Evolutionary conservation across 2,888 invertebrate species (phyloP).

Genomic region (Caenorhabditis virilis): DNA sequence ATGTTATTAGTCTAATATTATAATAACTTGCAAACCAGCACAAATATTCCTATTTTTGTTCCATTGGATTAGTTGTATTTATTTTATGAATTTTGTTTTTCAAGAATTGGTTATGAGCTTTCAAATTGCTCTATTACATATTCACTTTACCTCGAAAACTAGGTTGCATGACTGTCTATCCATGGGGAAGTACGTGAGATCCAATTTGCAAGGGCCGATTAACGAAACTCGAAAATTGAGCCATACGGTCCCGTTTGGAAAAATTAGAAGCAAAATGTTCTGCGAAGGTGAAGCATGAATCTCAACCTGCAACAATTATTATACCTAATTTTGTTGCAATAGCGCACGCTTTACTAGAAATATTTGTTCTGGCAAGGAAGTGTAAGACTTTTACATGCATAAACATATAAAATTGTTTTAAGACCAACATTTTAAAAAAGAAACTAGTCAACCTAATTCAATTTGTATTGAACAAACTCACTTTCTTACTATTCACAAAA

Average conservation of each 20-base stretch:
- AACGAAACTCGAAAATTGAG: constrained; percentile 61
- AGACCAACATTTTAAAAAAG: no score
- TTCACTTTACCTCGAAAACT: constrained; percentile 60
- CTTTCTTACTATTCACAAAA: constrained; percentile 68
- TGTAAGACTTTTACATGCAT: no score
- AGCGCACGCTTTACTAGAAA: background rate
- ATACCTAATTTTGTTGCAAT: background rate
- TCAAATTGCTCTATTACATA: constrained; percentile 28
- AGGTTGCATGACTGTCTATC: constrained; percentile 67
- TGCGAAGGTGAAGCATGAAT: constrained; percentile 67
- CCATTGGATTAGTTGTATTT: no score
- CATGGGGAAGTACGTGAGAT: constrained; percentile 66
- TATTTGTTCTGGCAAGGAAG: no score
- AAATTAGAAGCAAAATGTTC: constrained; percentile 66
- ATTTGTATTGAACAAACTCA: constrained; percentile 19
- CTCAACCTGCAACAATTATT: constrained; percentile 49
- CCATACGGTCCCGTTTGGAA: constrained; percentile 68
- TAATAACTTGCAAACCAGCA: no score
- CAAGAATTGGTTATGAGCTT: constrained; percentile 5
- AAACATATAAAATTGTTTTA: no score
- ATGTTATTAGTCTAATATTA: no score
- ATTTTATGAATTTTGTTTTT: no score
- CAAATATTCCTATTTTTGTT: no score
- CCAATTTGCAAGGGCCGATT: constrained; percentile 66
- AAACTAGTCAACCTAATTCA: no score